phyloP scores from a whole-genome alignment of 2,113 vertebrate genomes.

The Grallaria varia region DNA sequence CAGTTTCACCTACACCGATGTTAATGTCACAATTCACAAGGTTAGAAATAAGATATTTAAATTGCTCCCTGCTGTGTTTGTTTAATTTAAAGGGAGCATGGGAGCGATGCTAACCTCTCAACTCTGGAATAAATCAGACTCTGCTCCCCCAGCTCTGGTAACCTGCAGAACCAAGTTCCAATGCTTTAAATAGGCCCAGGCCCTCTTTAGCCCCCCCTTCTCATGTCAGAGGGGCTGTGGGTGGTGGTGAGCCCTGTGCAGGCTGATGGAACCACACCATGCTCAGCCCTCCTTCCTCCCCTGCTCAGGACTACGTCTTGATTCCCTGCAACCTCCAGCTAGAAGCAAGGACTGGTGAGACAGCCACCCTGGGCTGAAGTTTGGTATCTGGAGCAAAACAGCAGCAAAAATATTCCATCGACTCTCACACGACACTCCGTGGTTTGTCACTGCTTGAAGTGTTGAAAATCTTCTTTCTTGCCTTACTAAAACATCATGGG shows the following conservation, averaged over 20 bases:
- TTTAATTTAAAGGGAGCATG: neutral
- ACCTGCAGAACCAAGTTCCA: neutral
- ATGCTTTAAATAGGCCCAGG: accelerated
- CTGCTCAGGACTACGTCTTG: slow-evolving; percentile 17
- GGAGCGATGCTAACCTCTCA: neutral
- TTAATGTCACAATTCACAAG: neutral
- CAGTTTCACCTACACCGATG: neutral
- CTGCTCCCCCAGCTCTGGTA: neutral
- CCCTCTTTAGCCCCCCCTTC: neutral
- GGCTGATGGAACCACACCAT: neutral
- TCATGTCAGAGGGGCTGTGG: accelerated
- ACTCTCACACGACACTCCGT: accelerated
- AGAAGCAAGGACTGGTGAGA: accelerated
- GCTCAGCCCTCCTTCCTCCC: neutral
- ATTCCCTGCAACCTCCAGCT: slow-evolving; percentile 41
- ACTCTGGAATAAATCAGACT: neutral
- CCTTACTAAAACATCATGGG: neutral
- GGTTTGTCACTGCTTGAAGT: neutral
- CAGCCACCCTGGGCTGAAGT: neutral
- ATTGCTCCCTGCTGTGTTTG: neutral
- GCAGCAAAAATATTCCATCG: neutral
- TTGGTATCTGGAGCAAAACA: too few species aligned
- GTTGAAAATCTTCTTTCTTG: neutral
- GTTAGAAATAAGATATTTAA: neutral
- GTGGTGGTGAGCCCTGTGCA: accelerated